Conservation (phyloP, 1,140 invertebrate genomes). For the Meloidogyne floridensis region DNA sequence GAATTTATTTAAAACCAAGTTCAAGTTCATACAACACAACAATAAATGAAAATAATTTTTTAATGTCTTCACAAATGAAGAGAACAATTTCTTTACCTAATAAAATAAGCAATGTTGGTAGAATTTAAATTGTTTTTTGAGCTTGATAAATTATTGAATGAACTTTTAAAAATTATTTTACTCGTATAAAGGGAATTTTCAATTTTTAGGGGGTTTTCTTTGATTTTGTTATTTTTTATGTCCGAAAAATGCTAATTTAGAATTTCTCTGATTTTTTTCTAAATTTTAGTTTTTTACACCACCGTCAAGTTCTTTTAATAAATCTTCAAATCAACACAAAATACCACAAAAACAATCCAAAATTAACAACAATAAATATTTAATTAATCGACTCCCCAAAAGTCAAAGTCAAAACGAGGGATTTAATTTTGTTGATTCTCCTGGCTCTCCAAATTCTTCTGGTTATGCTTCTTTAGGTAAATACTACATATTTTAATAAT, state of each 20-base stretch:
- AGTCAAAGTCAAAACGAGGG: background rate
- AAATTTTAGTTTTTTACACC: no score
- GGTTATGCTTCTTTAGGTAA: background rate
- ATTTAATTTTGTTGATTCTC: background rate
- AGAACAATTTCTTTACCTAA: conserved; percentile 17
- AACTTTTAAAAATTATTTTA: no score
- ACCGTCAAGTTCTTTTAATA: no score
- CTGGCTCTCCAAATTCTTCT: background rate
- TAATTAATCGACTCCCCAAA: background rate
- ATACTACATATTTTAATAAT: no score
- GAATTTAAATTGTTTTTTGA: background rate
- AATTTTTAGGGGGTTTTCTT: no score
- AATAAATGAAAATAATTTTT: background rate
- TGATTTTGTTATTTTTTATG: no score
- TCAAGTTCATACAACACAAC: conserved; percentile 20
- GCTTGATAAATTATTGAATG: background rate
- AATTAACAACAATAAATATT: background rate
- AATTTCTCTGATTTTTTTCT: no score
- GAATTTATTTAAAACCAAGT: conserved; percentile 8
- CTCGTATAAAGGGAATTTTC: no score
- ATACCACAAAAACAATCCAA: background rate
- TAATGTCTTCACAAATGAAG: background rate
- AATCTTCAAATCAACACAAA: no score
- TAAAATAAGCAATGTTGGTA: background rate
- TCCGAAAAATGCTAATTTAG: no score